Base-by-base conservation (phyloP, 2,113 vertebrate species). In the Stegostoma tigrinum region DNA sequence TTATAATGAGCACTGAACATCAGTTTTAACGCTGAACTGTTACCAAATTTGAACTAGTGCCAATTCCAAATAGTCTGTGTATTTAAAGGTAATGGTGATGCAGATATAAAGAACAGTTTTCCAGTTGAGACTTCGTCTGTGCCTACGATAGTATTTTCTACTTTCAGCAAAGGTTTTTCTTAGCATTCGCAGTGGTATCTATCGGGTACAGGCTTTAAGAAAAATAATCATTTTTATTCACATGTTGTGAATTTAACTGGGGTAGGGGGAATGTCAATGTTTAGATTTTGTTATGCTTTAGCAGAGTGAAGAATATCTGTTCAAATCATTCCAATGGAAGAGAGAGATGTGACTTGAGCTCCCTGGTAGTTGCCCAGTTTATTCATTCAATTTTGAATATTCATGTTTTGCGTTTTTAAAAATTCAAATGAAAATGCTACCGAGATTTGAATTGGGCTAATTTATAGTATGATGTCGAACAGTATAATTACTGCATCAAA, bases 401-500 rank as follows among this genome's bases (percentile, higher is more conserved):
- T 30, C 15, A 90, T 34, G 10, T 38, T 91, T 66, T 91, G 87
- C 27, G 5, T 34, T 30, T 90, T 61, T 90, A n/a, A 90, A 75
- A 90, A 90, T 61, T 90, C 87, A 90, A 83, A 90, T 90, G 27
- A 7, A 12, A 23, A 27, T 42, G 23, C 45, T 24, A 86, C 52
- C 61, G 52, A 52, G 52, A 61, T 23, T 83, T 91, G 55, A 91
- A 66, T 38, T n/a, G n/a, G 55, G 17, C 89, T 90, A 61, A 90
- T 61, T 90, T 61, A 61, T 52, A 91, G 19, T 2, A 5, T 64
- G 21, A 91, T 23, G 55, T 66, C 34, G 19, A 83, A 83, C 80
- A 83, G 38, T 45, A 19, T 83, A 91, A 66, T 91, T 66, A 91
- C 89, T 38, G 30, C 19, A 91, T 66, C 89, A 91, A 91, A 91